A percentile compares a stretch with the other conserved stretches of the same genome.
phyloP scores from a whole-genome alignment of 2,888 invertebrate genomes.

The Ornithoptera priamus region DNA sequence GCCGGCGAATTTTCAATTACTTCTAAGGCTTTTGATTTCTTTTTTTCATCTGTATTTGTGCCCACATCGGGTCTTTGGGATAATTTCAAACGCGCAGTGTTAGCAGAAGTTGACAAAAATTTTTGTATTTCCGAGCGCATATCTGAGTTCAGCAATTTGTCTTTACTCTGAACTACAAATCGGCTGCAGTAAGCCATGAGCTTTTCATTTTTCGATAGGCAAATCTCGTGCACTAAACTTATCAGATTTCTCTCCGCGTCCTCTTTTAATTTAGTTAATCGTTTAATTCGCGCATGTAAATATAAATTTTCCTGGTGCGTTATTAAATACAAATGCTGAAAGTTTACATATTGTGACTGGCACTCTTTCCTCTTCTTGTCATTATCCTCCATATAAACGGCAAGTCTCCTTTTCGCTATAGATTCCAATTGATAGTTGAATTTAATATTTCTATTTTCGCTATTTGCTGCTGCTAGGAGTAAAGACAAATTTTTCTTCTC shows the following conservation, averaged over 20 bases:
- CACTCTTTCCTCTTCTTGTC: slow-evolving; percentile 59
- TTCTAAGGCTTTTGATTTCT: slow-evolving; percentile 39
- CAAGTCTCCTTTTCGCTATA: slow-evolving; percentile 57
- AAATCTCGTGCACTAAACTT: slow-evolving; percentile 57
- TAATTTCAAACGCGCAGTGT: slow-evolving; percentile 6
- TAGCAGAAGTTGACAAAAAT: slow-evolving; percentile 47
- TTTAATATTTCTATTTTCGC: slow-evolving; percentile 62
- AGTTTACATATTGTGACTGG: slow-evolving; percentile 53
- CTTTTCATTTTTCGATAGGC: slow-evolving; percentile 55
- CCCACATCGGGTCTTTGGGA: background rate
- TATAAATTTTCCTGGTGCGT: slow-evolving; percentile 65
- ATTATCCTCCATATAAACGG: slow-evolving; percentile 51
- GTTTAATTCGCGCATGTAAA: slow-evolving; percentile 54
- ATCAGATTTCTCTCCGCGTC: slow-evolving; percentile 56
- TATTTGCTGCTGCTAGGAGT: slow-evolving; percentile 54
- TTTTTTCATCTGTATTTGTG: slow-evolving; percentile 5
- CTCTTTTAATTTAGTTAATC: slow-evolving; percentile 55
- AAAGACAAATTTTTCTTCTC: slow-evolving; percentile 56
- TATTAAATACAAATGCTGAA: slow-evolving; percentile 61
- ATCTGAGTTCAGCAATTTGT: slow-evolving; percentile 56
- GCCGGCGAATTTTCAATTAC: slow-evolving; percentile 41
- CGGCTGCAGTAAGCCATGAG: slow-evolving; percentile 60
- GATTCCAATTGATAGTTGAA: slow-evolving; percentile 56
- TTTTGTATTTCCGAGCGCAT: slow-evolving; percentile 55
- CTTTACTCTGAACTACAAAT: slow-evolving; percentile 56